A percentile compares a stretch with the other conserved stretches of the same genome.
Evolutionary conservation across 2,113 vertebrate species (phyloP).

Genomic region (Toxostoma redivivum): DNA sequence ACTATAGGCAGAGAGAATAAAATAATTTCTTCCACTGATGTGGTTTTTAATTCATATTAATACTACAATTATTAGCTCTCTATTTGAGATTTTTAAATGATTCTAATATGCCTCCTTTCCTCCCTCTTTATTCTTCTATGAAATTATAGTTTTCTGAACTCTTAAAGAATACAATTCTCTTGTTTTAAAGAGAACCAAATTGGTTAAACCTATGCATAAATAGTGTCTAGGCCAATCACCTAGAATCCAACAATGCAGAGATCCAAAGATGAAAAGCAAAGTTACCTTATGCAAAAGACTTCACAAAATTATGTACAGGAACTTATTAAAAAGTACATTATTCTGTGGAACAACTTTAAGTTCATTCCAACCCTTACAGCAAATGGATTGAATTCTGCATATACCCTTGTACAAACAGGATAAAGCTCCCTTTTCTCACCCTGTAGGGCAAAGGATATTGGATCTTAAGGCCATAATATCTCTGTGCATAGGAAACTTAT

Average conservation of each 20-base stretch:
- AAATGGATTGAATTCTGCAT: constrained; percentile 14
- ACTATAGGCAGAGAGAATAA: not conserved
- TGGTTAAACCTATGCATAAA: not conserved
- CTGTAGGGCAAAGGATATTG: constrained; percentile 55
- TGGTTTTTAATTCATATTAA: not conserved
- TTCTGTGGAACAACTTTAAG: not conserved
- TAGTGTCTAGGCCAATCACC: not conserved
- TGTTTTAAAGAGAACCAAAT: not conserved
- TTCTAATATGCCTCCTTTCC: not conserved
- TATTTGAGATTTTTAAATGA: not conserved
- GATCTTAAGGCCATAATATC: constrained; percentile 14
- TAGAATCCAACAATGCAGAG: not conserved
- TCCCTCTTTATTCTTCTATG: not conserved
- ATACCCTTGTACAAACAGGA: constrained; percentile 6
- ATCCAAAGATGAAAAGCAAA: not conserved
- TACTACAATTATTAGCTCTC: not conserved
- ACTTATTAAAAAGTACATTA: constrained; percentile 4
- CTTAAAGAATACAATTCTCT: not conserved
- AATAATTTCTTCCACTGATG: not conserved
- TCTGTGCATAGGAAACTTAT: constrained; percentile 27
- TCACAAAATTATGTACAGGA: not conserved
- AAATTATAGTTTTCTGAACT: not conserved
- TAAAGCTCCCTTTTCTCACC: constrained; percentile 52
- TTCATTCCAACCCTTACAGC: not conserved
- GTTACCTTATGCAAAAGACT: not conserved